Base-by-base conservation (phyloP, 35 echinoderm and acorn worm species). In the Ophioderma brevispina region DNA sequence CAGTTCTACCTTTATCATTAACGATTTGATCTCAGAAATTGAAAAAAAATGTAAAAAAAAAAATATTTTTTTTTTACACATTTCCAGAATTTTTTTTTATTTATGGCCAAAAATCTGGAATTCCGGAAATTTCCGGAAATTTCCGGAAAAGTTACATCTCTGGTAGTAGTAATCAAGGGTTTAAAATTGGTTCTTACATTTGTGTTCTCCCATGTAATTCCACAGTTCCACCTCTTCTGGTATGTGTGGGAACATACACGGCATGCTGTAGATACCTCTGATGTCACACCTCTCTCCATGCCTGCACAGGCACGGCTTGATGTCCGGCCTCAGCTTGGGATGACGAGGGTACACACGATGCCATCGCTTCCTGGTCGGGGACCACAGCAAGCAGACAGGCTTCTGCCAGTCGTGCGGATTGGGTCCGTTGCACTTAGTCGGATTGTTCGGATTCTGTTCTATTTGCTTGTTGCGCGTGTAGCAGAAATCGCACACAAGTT, bases 191-290 rank as follows among this genome's bases (percentile, higher is more conserved):
- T 36, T 89, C 87, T 97, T 46, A 98, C 96, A 80, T 64, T 90
- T 90, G 82, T 90, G 81, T 43, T 90, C 36, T 17, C 37, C 56
- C 87, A 92, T 90, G 55, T 92, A 98, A n/a, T 46, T 92, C 96
- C 96, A 98, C 14, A 98, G 64, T 0, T 76, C 36, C 15, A 81
- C 38, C 79, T 98, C 96, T 55, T 91, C 96, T 31, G 38, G 50
- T 11, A 39, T 87, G 35, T 98, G 96, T 40, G 90, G 82, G 76
- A 90, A 92, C 93, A 95, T 92, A 46, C 96, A 98, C 35, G 89
- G 82, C 18, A 28, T 78, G 75, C 91, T 89, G 41, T 35, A 32
- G 23, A 86, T 86, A 30, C 79, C 84, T 40, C 80, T 50, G 86
- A 82, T 93, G 31, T 90, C 37, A 81, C 95, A 97, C 31, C 37